Percentiles rank a stretch among this genome's conserved stretches.
Conservation (phyloP, 2,113 vertebrate species). For the Archilochus colubris region DNA sequence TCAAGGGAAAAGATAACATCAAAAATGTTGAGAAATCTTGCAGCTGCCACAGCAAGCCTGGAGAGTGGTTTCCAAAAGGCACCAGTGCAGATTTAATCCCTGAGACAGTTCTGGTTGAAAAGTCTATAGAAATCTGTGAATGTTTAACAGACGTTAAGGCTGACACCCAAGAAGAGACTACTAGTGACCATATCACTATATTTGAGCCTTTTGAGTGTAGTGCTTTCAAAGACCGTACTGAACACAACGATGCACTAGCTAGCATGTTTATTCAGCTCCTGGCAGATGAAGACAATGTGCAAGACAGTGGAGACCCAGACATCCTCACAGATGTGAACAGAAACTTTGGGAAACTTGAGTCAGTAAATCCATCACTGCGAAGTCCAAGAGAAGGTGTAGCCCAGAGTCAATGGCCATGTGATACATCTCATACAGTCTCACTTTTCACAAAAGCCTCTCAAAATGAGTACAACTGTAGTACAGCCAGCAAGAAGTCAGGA, state of each 20-base stretch:
- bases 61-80: constrained; percentile 26
- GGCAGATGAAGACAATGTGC: neutral
- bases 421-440: neutral
- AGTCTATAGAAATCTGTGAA: constrained; percentile 40
- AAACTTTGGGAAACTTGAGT: neutral
- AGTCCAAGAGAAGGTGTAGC: neutral
- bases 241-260: constrained; percentile 51
- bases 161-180: constrained; percentile 26
- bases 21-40: neutral
- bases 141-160: neutral
- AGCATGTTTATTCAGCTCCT: constrained; percentile 70
- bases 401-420: neutral
- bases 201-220: neutral
- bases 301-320: neutral
- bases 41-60: neutral
- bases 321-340: neutral
- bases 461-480: neutral
- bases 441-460: neutral
- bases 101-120: constrained; percentile 58
- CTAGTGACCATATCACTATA: neutral
- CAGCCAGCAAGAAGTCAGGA: constrained; percentile 44
- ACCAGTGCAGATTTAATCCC: constrained; percentile 50
- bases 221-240: neutral
- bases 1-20: constrained; percentile 7
- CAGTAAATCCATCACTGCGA: neutral